Base-by-base conservation (phyloP, 2,113 vertebrate genomes). In the Triplophysa rosa region DNA sequence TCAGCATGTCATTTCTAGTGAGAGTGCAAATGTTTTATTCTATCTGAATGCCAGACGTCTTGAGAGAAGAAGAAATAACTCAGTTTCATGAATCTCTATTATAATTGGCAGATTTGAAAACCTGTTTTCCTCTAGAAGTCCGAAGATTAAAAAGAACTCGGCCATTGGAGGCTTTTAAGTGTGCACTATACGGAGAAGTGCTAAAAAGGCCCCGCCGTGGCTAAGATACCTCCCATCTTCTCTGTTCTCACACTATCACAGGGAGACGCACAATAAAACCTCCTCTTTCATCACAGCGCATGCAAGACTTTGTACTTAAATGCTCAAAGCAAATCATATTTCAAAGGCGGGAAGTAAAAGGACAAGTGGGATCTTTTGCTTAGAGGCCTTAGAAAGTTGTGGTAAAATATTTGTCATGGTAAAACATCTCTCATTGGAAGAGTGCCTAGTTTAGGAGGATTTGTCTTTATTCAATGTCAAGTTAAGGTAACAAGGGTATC, bases 291-390 rank as follows among this genome's bases (percentile, higher is more conserved):
- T 95, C 94, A 93, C 93, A 94, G 89, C 91, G 90, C 91, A 93
- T 82, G 78, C 88, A 82, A 94, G 94, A 96, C 94, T 95, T 97
- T 94, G 95, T 97, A 94, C 94, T 94, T 93, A 95, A 91, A 87
- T 93, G 95, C 95, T 96, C 96, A 97, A 98, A 96, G 96, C 95
- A 96, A 96, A 98, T 98, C 95, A 94, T 95, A 94, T 98, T 96
- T 95, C 95, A 98, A 98, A 97, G 95, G 91, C 74, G 88, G 89
- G 89, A 92, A 91, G 88, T 88, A 92, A 89, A 93, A 93, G 94
- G 91, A 84, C 81, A 84, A 90, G 88, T 69, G 86, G 78, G 82
- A 83, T 82, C 83, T 68, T 85, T 84, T 82, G 84, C 87, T 88
- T 85, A 90, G 74, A 74, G 86, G 80, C 87, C 85, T 86, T 83